Conservation (phyloP, 2,797 vertebrate genomes). For the Cossypha dichroa region DNA sequence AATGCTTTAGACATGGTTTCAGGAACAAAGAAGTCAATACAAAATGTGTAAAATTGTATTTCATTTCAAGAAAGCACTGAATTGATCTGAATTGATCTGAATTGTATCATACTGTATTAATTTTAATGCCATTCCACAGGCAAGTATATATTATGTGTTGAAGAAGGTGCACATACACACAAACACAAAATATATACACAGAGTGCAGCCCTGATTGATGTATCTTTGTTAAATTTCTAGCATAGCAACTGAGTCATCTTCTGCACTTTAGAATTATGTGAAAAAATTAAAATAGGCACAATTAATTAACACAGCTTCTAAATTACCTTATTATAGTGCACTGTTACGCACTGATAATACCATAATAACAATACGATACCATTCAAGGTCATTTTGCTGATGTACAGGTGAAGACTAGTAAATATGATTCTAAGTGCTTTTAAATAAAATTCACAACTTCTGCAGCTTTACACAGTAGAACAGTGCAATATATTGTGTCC, state of each 20-base stretch:
- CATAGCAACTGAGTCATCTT: background rate
- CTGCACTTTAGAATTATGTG: constrained; percentile 18
- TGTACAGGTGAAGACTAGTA: constrained; percentile 27
- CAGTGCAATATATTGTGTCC: constrained; percentile 59
- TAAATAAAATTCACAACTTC: constrained; percentile 59
- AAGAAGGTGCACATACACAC: constrained; percentile 2
- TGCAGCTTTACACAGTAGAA: constrained; percentile 58
- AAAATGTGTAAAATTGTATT: background rate
- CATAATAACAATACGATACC: constrained; percentile 54
- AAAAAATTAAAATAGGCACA: constrained; percentile 48
- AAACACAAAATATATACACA: constrained; percentile 11
- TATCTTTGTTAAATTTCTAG: constrained; percentile 29
- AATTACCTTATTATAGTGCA: constrained; percentile 16
- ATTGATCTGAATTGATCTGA: constrained; percentile 47
- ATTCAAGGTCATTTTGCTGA: constrained; percentile 55
- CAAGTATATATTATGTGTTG: background rate
- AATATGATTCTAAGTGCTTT: constrained; percentile 58
- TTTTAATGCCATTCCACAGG: constrained; percentile 45
- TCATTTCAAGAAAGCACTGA: constrained; percentile 1
- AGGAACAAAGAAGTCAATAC: background rate
- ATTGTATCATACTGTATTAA: constrained; percentile 37
- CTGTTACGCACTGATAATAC: background rate
- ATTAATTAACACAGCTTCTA: constrained; percentile 43
- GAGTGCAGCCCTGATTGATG: constrained; percentile 7
- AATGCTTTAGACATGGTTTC: background rate